Base-by-base conservation (phyloP, 30 jellyfish, hydroid and myxozoan genomes). In the Mastigias papua region DNA sequence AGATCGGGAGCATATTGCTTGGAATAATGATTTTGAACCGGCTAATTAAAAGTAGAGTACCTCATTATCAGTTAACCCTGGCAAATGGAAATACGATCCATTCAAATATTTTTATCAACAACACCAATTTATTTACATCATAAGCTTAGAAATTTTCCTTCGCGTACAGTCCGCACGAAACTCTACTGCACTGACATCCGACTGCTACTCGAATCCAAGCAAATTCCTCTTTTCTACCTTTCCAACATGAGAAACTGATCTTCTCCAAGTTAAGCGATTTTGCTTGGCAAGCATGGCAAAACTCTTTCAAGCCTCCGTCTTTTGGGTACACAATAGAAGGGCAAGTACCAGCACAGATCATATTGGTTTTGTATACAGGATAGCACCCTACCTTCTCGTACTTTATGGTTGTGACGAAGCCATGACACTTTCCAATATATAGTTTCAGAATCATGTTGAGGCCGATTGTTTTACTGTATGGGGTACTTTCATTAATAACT, bases 291-390 rank as follows among this genome's bases (percentile, higher is more conserved):
- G 91, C 70, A 19, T 68, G 85, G 60, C 91, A 67, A 22, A 66
- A 66, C 75, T 81, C 84, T n/a, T 35, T 68, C 68, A 81, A 69
- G 17, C 84, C 91, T 69, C 74, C 63, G 11, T 49, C 91, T 48
- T 29, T 17, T 29, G 91, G 91, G 76, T 81, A 81, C 37, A 69
- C 84, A 54, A 74, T 16, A 28, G 91, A 81, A 7, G 26, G 83
- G 78, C 91, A 81, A 29, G 76, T 63, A 13, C 91, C 91, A 50
- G 91, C 91, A 54, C 91, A 81, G 0, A 81, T 68, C 76, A 65
- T 69, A 64, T 81, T 81, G 10, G 78, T 23, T 30, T 81, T 81
- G 76, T 20, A 66, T 15, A 81, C 84, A 7, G 91, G 91, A 21
- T 42, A 66, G 50, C 91, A 81, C 4, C 75, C 83, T 29, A 46